These are phyloP conservation scores for Doris montereyensis DNA, from an alignment of 2,888 invertebrate species.

Conservation along the genomic window DNA sequence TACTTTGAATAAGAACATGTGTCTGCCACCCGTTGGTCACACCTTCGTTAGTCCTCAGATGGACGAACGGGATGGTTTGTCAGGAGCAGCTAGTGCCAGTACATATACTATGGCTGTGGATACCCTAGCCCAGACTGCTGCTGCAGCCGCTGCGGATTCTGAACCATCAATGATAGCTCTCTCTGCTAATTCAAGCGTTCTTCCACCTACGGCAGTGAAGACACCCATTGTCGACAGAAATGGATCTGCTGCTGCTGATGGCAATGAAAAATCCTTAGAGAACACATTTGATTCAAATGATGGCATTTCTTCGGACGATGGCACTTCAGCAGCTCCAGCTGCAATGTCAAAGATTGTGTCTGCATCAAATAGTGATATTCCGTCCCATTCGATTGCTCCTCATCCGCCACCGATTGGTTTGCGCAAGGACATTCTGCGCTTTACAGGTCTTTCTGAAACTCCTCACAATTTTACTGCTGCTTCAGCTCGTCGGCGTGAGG, in stretches of 20 bases:
- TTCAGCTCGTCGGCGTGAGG: conserved; percentile 35
- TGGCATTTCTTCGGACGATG: conserved; percentile 17
- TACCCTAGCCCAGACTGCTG: conserved; percentile 43
- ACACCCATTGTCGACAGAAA: conserved; percentile 12
- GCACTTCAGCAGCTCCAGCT: conserved; percentile 4
- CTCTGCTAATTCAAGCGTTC: conserved; percentile 34
- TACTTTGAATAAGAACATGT: conserved; percentile 62
- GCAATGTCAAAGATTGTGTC: not conserved
- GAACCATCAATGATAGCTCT: conserved; percentile 26
- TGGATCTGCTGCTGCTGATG: conserved; percentile 35
- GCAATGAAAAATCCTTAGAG: not conserved
- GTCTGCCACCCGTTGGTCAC: conserved; percentile 69
- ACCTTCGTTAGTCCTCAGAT: conserved; percentile 45
- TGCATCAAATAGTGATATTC: not conserved
- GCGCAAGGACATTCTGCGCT: conserved; percentile 19
- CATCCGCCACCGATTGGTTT: conserved; percentile 27
- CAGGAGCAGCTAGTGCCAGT: conserved; percentile 44
- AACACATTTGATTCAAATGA: not conserved
- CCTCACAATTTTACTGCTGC: conserved; percentile 34
- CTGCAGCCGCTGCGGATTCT: conserved; percentile 38
- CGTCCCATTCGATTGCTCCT: not conserved
- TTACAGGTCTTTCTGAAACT: conserved; percentile 28
- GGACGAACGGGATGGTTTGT: conserved; percentile 28
- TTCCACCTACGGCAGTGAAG: conserved; percentile 40
- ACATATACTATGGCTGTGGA: conserved; percentile 35